phyloP scores from a whole-genome alignment of 2,888 invertebrate species.

The Eilema sororculum region DNA sequence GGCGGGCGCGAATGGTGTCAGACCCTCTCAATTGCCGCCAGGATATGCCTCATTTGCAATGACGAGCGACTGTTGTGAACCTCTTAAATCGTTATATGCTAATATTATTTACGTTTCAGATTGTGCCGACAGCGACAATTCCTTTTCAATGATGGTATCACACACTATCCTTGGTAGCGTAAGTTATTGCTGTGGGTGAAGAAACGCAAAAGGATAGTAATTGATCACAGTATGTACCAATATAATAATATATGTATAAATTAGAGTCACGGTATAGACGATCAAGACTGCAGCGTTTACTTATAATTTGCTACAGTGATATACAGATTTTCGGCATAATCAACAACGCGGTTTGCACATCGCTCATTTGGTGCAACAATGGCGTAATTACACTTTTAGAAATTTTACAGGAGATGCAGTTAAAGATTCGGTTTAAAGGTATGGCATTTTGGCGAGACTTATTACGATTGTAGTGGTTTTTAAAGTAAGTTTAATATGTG shows the following conservation, averaged over 20 bases:
- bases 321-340: background rate
- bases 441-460: too few species aligned
- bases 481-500: too few species aligned
- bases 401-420: too few species aligned
- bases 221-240: background rate
- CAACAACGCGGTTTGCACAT: too few species aligned
- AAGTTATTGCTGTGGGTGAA: constrained; percentile 17
- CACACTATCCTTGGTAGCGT: constrained; percentile 28
- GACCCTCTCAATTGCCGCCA: constrained; percentile 74
- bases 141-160: constrained; percentile 49
- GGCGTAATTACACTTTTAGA: too few species aligned
- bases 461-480: too few species aligned
- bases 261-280: background rate
- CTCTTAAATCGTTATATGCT: constrained; percentile 65
- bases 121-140: constrained; percentile 48
- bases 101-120: constrained; percentile 62
- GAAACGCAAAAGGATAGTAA: background rate
- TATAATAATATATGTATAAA: background rate
- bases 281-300: background rate
- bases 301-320: background rate
- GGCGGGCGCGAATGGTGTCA: constrained; percentile 43
- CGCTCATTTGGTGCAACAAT: too few species aligned
- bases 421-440: too few species aligned
- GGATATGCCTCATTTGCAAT: constrained; percentile 78
- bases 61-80: constrained; percentile 70